Conservation (phyloP, 64 coral and sea anemone genomes). For the Anthopleura sola region DNA sequence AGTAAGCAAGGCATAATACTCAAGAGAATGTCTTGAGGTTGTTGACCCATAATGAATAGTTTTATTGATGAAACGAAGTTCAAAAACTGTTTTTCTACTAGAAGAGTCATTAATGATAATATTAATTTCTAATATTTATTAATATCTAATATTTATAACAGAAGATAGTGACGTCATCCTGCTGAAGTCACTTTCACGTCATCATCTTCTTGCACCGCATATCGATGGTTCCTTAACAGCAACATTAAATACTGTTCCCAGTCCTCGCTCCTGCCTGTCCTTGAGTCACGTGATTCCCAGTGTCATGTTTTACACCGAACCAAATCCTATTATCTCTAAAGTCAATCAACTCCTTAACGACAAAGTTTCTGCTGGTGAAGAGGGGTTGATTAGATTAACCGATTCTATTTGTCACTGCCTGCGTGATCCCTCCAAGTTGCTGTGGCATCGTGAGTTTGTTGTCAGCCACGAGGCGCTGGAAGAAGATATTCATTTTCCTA, state of each 20-base stretch:
- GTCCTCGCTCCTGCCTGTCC: slow-evolving; percentile 61
- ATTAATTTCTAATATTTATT: not conserved
- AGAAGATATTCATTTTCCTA: slow-evolving; percentile 54
- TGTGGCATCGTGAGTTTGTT: slow-evolving; percentile 43
- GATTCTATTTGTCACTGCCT: slow-evolving; percentile 60
- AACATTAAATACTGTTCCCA: slow-evolving; percentile 41
- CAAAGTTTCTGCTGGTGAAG: slow-evolving; percentile 26
- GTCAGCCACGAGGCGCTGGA: slow-evolving; percentile 43
- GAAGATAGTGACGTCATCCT: not conserved
- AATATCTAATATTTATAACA: not conserved
- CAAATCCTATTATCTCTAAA: slow-evolving; percentile 20
- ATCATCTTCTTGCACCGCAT: slow-evolving; percentile 44
- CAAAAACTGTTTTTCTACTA: no score
- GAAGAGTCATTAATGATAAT: not conserved
- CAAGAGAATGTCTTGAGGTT: no score
- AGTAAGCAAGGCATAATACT: no score
- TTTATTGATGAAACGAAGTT: no score
- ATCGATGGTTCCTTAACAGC: slow-evolving; percentile 43
- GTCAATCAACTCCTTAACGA: slow-evolving; percentile 34
- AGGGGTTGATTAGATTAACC: slow-evolving; percentile 34
- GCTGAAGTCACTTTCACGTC: slow-evolving; percentile 9
- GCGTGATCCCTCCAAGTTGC: slow-evolving; percentile 29
- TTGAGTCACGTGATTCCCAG: slow-evolving; percentile 59
- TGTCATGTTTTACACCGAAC: slow-evolving; percentile 65
- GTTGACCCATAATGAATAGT: no score